Evolutionary conservation across 2,797 vertebrate species (phyloP).

Genomic region (Cossypha heuglini): DNA sequence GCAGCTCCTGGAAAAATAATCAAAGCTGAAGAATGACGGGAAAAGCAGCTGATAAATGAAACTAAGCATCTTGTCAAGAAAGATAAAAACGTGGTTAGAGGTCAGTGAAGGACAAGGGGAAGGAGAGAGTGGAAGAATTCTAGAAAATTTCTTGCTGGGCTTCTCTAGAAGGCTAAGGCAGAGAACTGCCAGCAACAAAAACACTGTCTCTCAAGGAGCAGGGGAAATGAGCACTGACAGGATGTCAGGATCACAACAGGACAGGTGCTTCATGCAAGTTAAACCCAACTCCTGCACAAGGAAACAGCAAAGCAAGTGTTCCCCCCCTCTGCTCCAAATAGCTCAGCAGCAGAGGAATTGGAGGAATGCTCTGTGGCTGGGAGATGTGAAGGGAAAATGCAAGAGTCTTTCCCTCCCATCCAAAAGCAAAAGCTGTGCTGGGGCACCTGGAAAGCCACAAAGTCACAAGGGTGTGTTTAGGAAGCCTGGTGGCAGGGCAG

Average conservation of each 20-base stretch:
- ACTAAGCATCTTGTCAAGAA: neutral
- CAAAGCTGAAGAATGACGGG: constrained; percentile 9
- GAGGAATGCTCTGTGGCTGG: neutral
- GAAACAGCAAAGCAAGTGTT: neutral
- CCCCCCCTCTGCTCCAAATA: neutral
- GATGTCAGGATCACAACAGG: neutral
- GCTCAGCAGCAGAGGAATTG: neutral
- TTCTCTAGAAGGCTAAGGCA: neutral
- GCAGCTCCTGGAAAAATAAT: constrained; percentile 18
- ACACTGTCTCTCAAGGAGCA: fast-evolving
- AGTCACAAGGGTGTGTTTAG: neutral
- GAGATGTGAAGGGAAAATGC: neutral
- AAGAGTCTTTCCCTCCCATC: fast-evolving
- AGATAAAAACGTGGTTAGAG: constrained; percentile 28
- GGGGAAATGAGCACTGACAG: neutral
- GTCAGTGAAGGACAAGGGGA: constrained; percentile 15
- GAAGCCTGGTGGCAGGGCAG: neutral
- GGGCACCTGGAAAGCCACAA: neutral
- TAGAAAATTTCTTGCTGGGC: neutral
- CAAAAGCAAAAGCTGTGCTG: neutral
- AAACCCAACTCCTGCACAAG: neutral
- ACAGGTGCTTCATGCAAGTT: neutral
- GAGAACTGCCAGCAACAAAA: neutral
- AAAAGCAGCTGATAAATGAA: constrained; percentile 25
- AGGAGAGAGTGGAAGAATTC: neutral